These are phyloP conservation scores for Pseudachorutes palmiensis DNA, from an alignment of 1,140 invertebrate species.

Conservation along the genomic window DNA sequence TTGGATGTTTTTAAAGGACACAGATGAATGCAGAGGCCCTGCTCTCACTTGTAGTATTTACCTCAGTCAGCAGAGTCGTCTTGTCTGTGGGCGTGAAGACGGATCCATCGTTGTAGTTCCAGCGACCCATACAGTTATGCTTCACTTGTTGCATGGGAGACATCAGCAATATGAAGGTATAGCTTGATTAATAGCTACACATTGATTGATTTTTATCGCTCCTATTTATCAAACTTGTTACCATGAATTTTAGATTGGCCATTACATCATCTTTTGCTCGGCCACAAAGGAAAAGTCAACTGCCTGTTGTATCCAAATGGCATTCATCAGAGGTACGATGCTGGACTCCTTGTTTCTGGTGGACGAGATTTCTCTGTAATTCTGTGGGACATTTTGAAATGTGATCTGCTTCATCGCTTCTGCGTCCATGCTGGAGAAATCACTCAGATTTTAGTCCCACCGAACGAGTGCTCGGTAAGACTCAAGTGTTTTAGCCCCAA, in stretches of 20 bases:
- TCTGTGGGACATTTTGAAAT: conserved; percentile 91
- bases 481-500: too few relatives aligned
- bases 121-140: conserved; percentile 88
- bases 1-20: conserved; percentile 36
- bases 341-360: conserved; percentile 82
- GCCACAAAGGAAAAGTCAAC: conserved; percentile 88
- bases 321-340: conserved; percentile 84
- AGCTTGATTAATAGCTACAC: conserved; percentile 22
- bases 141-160: conserved; percentile 82
- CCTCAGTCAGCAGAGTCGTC: conserved; percentile 78
- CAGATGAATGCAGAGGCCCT: conserved; percentile 48
- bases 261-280: conserved; percentile 75
- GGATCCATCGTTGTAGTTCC: conserved; percentile 95
- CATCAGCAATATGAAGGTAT: conserved; percentile 78
- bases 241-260: too few relatives aligned
- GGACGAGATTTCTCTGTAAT: conserved; percentile 96
- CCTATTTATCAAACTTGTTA: too few relatives aligned
- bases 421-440: conserved; percentile 73
- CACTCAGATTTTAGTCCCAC: conserved; percentile 26
- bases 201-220: too few relatives aligned
- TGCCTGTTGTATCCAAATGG: conserved; percentile 92
- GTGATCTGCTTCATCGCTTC: conserved; percentile 82
- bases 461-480: conserved; percentile 32
- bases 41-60: conserved; percentile 87
- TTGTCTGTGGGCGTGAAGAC: conserved; percentile 91